Conservation (phyloP, 2,797 vertebrate genomes). For the Melanotaenia maccullochi region DNA sequence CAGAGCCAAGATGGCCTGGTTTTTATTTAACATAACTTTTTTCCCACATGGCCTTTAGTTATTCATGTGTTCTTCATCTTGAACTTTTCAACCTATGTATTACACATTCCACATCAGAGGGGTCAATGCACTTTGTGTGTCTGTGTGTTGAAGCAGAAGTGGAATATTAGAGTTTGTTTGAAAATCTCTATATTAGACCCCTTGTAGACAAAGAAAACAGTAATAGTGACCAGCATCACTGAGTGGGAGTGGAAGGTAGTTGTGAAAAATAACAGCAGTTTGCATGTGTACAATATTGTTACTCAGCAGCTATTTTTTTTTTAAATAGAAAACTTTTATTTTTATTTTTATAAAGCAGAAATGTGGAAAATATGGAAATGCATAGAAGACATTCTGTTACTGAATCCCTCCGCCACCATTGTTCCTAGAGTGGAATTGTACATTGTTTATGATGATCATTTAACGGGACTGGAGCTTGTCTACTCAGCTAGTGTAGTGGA, state of each 20-base stretch:
- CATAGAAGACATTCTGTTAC: not conserved
- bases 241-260: not conserved
- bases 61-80: slow-evolving; percentile 4
- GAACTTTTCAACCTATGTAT: not conserved
- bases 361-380: slow-evolving; percentile 1
- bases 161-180: not conserved
- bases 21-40: not conserved
- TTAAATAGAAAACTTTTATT: too few relatives aligned
- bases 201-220: not conserved
- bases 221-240: not conserved
- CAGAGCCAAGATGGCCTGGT: not conserved
- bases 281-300: too few relatives aligned
- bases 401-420: not conserved
- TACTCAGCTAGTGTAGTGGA: slow-evolving; percentile 36
- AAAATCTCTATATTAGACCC: not conserved
- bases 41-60: not conserved
- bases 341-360: not conserved
- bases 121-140: slow-evolving; percentile 5
- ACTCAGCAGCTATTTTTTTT: too few relatives aligned
- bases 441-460: slow-evolving; percentile 39
- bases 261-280: too few relatives aligned
- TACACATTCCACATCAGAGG: not conserved
- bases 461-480: slow-evolving; percentile 43
- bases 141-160: not conserved
- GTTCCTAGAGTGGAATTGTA: slow-evolving; percentile 14